Percentiles rank a stretch among this genome's conserved stretches.
Conservation (phyloP, 2,888 invertebrate genomes). For the Yponomeuta plumbellus region DNA sequence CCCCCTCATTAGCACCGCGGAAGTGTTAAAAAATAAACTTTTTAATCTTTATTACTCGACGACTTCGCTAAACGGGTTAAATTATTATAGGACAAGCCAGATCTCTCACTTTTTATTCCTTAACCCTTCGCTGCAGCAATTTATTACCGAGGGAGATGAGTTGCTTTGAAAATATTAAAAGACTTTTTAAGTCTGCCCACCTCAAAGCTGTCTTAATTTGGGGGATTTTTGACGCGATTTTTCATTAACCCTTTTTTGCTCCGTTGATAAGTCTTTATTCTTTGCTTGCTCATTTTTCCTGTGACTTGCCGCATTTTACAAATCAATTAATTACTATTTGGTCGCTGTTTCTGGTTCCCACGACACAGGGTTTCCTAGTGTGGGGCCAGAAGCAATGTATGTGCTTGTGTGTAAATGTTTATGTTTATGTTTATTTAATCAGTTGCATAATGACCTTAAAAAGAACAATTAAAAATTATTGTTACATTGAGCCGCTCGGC, state of each 20-base stretch:
- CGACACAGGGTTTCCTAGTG: too few species aligned
- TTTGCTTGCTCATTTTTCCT: neutral
- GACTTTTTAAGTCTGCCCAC: constrained; percentile 57
- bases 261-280: neutral
- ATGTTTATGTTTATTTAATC: too few species aligned
- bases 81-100: constrained; percentile 68
- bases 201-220: constrained; percentile 48
- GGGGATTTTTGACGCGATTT: constrained; percentile 48
- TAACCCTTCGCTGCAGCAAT: constrained; percentile 61
- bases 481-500: too few species aligned
- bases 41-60: constrained; percentile 75
- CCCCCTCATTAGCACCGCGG: constrained; percentile 75
- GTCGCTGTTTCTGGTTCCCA: too few species aligned
- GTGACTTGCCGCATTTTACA: neutral
- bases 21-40: constrained; percentile 77
- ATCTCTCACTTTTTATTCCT: constrained; percentile 61
- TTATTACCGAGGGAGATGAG: constrained; percentile 54
- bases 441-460: too few species aligned
- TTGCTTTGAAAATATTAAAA: constrained; percentile 51
- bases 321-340: neutral
- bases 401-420: too few species aligned
- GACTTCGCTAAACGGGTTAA: constrained; percentile 73
- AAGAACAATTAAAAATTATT: too few species aligned
- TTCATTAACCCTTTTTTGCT: constrained; percentile 31
- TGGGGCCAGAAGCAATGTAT: too few species aligned